Conservation (phyloP, 2,888 invertebrate genomes). For the Eudemis profundana region DNA sequence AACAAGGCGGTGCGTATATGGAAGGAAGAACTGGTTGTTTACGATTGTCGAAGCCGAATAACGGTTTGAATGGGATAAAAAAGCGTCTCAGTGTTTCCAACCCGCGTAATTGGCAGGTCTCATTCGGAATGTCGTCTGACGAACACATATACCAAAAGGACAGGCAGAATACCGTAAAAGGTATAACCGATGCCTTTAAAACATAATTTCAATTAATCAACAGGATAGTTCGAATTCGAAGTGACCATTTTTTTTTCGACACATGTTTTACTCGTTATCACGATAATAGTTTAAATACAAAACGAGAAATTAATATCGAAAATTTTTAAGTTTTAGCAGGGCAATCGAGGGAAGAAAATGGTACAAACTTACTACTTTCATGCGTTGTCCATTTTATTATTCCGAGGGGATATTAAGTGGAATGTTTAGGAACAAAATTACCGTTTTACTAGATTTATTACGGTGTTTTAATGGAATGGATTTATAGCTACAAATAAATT, state of each 20-base stretch:
- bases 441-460: conserved; percentile 39
- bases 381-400: too few relatives aligned
- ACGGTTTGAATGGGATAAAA: conserved; percentile 71
- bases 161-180: conserved; percentile 67
- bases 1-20: conserved; percentile 69
- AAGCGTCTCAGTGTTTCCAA: conserved; percentile 69
- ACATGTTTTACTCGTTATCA: background rate
- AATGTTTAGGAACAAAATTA: conserved; percentile 19
- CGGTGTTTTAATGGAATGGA: conserved; percentile 35
- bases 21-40: conserved; percentile 69
- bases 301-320: background rate
- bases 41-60: conserved; percentile 77
- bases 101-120: conserved; percentile 76
- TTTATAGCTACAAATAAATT: conserved; percentile 53
- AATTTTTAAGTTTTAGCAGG: conserved; percentile 4
- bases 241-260: background rate
- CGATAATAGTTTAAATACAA: background rate
- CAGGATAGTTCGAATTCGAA: conserved; percentile 16
- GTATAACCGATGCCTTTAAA: conserved; percentile 61
- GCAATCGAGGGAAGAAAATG: conserved; percentile 47
- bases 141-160: conserved; percentile 76
- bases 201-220: conserved; percentile 68
- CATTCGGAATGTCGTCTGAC: conserved; percentile 74
- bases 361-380: conserved; percentile 25
- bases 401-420: conserved; percentile 16